Conservation (phyloP, 2,113 vertebrate species). For the Sciurus niger region DNA sequence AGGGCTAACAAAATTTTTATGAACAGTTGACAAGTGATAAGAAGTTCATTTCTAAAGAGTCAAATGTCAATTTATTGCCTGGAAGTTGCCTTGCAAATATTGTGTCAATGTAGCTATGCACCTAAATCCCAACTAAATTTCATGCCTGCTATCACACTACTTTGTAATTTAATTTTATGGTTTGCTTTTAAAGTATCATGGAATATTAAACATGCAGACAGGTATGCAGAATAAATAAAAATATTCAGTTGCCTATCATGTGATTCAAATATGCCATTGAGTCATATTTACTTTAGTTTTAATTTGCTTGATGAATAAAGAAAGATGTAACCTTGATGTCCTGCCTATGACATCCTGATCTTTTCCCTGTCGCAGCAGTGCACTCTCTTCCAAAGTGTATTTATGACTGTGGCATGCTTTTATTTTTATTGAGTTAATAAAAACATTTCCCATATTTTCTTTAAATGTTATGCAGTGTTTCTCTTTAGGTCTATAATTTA, state of each 20-base stretch:
- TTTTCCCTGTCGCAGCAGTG: not conserved
- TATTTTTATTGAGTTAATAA: not conserved
- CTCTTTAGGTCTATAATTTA: not conserved
- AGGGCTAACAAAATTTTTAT: not conserved
- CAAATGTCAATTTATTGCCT: not conserved
- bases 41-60: not conserved
- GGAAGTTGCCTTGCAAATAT: not conserved
- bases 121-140: not conserved
- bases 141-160: not conserved
- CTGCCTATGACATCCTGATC: no score
- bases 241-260: not conserved
- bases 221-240: not conserved
- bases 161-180: not conserved
- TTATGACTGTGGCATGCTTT: not conserved
- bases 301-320: slow-evolving; percentile 38
- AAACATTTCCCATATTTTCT: not conserved
- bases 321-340: not conserved
- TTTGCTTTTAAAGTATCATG: not conserved
- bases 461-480: not conserved
- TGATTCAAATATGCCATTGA: not conserved
- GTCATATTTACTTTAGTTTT: slow-evolving; percentile 3
- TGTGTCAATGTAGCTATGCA: not conserved
- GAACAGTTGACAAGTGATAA: not conserved
- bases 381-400: not conserved
- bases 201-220: not conserved